Percentiles rank a stretch among this genome's conserved stretches.
phyloP scores from a whole-genome alignment of 1,140 invertebrate genomes.

The Pinna nobilis region DNA sequence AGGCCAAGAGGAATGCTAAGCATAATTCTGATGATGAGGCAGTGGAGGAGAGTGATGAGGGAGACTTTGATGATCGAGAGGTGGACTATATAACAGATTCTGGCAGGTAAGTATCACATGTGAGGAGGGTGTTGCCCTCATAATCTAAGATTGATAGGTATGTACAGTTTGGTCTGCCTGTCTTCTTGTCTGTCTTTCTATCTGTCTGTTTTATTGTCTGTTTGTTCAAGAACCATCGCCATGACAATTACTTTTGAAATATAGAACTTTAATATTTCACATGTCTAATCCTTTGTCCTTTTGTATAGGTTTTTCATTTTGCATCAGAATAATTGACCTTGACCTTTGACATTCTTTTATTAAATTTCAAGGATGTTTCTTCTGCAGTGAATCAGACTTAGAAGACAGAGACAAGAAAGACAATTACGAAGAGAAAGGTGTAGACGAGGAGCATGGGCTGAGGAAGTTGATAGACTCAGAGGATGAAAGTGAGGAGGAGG shows the following conservation, averaged over 20 bases:
- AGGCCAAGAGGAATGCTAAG: conserved; percentile 85
- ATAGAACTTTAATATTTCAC: no score
- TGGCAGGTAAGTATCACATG: conserved; percentile 56
- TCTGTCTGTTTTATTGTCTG: no score
- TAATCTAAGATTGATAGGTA: no score
- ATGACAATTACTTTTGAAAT: no score
- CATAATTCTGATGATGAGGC: conserved; percentile 87
- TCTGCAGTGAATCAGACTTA: conserved; percentile 48
- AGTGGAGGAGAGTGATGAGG: conserved; percentile 96
- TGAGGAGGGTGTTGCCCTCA: no score
- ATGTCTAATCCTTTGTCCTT: no score
- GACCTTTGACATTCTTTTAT: neutral
- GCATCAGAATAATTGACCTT: neutral
- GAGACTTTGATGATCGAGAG: conserved; percentile 95
- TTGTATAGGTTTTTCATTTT: no score
- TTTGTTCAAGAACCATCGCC: no score
- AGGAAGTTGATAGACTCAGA: conserved; percentile 91
- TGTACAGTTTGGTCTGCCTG: no score
- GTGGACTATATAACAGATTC: conserved; percentile 78
- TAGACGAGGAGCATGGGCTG: conserved; percentile 92
- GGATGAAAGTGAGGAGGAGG: conserved; percentile 86
- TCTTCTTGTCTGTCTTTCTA: no score
- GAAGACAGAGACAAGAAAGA: conserved; percentile 79
- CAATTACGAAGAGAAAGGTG: conserved; percentile 81
- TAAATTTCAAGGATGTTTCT: neutral